Percentiles rank a stretch among this genome's conserved stretches.
phyloP scores from a whole-genome alignment of 2,113 vertebrate genomes.

The Aspidoscelis tigris region DNA sequence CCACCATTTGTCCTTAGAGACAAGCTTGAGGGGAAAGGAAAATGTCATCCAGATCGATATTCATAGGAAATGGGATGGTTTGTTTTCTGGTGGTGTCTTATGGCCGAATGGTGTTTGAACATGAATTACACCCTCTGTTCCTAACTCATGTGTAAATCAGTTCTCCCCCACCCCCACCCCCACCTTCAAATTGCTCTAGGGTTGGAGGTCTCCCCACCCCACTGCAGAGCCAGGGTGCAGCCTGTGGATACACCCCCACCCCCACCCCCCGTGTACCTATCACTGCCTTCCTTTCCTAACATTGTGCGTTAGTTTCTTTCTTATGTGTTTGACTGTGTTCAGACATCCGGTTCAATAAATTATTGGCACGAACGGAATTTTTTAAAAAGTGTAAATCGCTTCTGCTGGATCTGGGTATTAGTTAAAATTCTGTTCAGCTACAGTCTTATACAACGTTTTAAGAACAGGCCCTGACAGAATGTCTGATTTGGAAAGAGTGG shows the following conservation, averaged over 20 bases:
- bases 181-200: conserved; percentile 46
- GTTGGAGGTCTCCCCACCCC: conserved; percentile 20
- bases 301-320: conserved; percentile 70
- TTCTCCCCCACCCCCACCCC: neutral
- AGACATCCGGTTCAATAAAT: conserved; percentile 78
- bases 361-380: conserved; percentile 76
- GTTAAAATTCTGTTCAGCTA: neutral
- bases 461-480: too few relatives aligned
- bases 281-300: conserved; percentile 19
- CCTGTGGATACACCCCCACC: conserved; percentile 17
- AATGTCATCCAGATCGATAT: too few relatives aligned
- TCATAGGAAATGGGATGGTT: too few relatives aligned
- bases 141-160: too few relatives aligned
- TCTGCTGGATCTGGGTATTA: too few relatives aligned
- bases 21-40: too few relatives aligned
- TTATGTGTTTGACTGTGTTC: conserved; percentile 78
- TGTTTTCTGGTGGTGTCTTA: too few relatives aligned
- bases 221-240: conserved; percentile 30
- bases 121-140: too few relatives aligned
- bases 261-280: neutral
- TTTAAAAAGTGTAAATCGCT: too few relatives aligned
- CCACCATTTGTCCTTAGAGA: too few relatives aligned
- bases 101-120: too few relatives aligned
- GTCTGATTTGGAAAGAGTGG: neutral
- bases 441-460: too few relatives aligned